Evolutionary conservation across 2,888 invertebrate species (phyloP).

Genomic region (Drosophila affinis): DNA sequence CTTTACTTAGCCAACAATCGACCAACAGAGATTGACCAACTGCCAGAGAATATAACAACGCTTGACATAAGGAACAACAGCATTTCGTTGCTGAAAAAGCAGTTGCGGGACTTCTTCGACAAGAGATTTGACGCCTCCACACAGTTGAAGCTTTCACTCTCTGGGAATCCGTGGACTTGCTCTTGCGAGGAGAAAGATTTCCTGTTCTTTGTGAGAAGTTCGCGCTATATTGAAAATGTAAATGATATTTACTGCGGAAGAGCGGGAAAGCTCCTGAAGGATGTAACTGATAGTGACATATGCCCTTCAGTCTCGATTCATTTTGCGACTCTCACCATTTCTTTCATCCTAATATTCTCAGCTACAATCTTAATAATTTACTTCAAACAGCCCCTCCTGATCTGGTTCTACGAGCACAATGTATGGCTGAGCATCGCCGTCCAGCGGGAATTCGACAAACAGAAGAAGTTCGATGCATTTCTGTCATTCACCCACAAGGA

Average conservation of each 20-base stretch:
- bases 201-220: constrained; percentile 6
- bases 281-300: background rate
- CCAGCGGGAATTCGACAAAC: no score
- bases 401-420: constrained; percentile 42
- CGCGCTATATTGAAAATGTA: constrained; percentile 5
- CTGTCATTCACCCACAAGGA: no score
- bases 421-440: constrained; percentile 18
- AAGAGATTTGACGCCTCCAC: background rate
- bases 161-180: constrained; percentile 21
- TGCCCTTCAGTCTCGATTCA: constrained; percentile 16
- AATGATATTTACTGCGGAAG: background rate
- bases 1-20: constrained; percentile 11
- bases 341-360: background rate
- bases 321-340: background rate
- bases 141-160: background rate
- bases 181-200: constrained; percentile 12
- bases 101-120: background rate
- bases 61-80: constrained; percentile 12
- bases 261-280: background rate
- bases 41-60: background rate
- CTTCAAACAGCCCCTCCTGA: constrained; percentile 15
- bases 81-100: background rate
- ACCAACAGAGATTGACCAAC: background rate
- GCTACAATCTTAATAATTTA: constrained; percentile 8
- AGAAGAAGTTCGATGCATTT: no score